Conservation (phyloP, 1,140 invertebrate species). For the Drosophila cardini region DNA sequence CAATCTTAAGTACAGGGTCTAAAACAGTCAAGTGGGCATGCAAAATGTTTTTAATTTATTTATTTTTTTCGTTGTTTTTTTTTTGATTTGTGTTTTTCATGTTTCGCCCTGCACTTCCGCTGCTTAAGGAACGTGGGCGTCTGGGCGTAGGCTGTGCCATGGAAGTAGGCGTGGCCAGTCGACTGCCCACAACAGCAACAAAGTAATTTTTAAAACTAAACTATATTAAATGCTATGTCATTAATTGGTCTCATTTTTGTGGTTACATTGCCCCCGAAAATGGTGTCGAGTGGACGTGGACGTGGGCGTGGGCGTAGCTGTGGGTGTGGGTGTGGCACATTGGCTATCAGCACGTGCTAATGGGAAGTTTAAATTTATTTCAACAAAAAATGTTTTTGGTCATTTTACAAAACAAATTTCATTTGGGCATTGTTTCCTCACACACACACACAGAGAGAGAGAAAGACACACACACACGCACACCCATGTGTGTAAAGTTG, state of each 20-base stretch:
- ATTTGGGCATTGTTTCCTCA: constrained; percentile 40
- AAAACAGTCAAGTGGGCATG: background rate
- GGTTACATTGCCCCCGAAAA: constrained; percentile 9
- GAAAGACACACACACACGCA: background rate
- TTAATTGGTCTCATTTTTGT: constrained; percentile 22
- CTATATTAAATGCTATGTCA: constrained; percentile 17
- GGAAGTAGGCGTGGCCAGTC: constrained; percentile 5
- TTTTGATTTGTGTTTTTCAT: constrained; percentile 13
- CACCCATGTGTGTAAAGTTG: background rate
- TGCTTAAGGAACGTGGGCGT: constrained; percentile 1
- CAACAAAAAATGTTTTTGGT: constrained; percentile 14
- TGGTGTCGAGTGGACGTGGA: background rate
- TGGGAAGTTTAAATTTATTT: background rate
- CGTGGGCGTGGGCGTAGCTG: background rate
- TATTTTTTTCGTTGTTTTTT: too few relatives aligned
- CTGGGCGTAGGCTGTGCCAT: background rate
- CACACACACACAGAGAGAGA: constrained; percentile 19
- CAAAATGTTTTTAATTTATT: too few relatives aligned
- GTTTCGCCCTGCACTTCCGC: constrained; percentile 24
- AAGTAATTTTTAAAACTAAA: constrained; percentile 20
- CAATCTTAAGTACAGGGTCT: too few relatives aligned
- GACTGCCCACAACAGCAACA: constrained; percentile 1
- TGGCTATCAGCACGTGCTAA: constrained; percentile 42
- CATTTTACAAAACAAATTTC: constrained; percentile 31
- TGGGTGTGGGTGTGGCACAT: background rate